Conservation (phyloP, 64 coral and sea anemone genomes). For the Pachyseris speciosa region DNA sequence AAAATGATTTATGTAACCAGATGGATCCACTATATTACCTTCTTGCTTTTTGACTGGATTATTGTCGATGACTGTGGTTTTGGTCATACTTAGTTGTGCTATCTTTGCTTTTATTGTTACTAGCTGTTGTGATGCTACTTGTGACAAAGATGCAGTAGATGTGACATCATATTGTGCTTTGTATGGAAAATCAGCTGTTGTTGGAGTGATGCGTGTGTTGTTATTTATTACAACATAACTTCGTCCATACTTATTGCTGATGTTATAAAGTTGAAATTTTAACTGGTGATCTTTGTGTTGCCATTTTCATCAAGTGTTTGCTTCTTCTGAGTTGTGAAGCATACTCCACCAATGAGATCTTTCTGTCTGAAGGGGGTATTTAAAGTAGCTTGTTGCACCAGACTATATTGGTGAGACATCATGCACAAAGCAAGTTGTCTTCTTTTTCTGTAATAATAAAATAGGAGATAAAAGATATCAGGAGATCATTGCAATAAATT, state of each 20-base stretch:
- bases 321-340: constrained; percentile 70
- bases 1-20: constrained; percentile 77
- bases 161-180: constrained; percentile 42
- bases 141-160: constrained; percentile 59
- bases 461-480: not conserved
- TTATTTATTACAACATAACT: constrained; percentile 67
- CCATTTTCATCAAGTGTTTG: constrained; percentile 54
- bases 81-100: constrained; percentile 54
- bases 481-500: not conserved
- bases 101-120: constrained; percentile 66
- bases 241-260: constrained; percentile 65
- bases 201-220: constrained; percentile 60
- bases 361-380: constrained; percentile 73
- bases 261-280: constrained; percentile 66
- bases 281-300: constrained; percentile 64
- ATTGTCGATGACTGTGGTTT: constrained; percentile 46
- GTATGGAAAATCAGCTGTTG: constrained; percentile 56
- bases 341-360: constrained; percentile 59
- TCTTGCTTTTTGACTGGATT: constrained; percentile 72
- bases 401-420: constrained; percentile 66
- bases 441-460: constrained; percentile 34
- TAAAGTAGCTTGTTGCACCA: constrained; percentile 61
- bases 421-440: constrained; percentile 76
- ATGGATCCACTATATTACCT: constrained; percentile 60
- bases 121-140: constrained; percentile 69